phyloP scores from a whole-genome alignment of 2,113 vertebrate species.

The Platichthys stellatus region DNA sequence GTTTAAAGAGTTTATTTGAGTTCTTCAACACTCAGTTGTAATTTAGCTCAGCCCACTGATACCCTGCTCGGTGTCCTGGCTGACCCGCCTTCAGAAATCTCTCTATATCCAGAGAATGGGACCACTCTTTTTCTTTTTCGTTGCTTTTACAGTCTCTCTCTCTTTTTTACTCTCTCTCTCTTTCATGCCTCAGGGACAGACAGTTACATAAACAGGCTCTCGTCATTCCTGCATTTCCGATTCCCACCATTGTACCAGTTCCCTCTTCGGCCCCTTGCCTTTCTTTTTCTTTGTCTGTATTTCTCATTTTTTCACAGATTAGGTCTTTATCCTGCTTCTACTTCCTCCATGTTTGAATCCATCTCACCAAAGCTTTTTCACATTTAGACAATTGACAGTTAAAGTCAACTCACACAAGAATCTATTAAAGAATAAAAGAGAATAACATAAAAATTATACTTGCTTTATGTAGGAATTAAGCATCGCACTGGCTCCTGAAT shows the following conservation, averaged over 20 bases:
- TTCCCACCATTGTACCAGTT: slow-evolving; percentile 56
- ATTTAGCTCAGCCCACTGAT: slow-evolving; percentile 62
- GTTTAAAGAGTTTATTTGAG: not conserved
- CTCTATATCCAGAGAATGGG: slow-evolving; percentile 65
- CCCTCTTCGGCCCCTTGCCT: slow-evolving; percentile 27
- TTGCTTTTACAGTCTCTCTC: slow-evolving; percentile 42
- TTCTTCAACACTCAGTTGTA: slow-evolving; percentile 12
- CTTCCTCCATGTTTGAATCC: not conserved
- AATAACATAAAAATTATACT: too few relatives aligned
- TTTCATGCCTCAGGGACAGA: slow-evolving; percentile 62
- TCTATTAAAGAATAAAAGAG: not conserved
- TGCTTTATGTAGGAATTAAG: too few relatives aligned
- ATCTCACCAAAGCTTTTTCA: not conserved
- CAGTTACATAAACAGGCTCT: slow-evolving; percentile 76
- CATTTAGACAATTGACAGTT: not conserved
- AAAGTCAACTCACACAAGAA: not conserved
- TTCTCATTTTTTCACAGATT: slow-evolving; percentile 4
- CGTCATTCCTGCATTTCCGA: slow-evolving; percentile 63
- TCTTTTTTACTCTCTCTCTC: slow-evolving; percentile 9
- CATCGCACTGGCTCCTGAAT: too few relatives aligned
- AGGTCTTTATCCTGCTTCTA: not conserved
- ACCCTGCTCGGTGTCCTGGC: slow-evolving; percentile 27
- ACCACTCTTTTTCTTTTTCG: slow-evolving; percentile 46
- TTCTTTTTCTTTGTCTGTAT: slow-evolving; percentile 9
- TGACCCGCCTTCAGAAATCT: slow-evolving; percentile 58